Evolutionary conservation across 2,888 invertebrate species (phyloP), one percentile per base, ranked within the genome.

Genomic region (Ophion ventricosus): DNA sequence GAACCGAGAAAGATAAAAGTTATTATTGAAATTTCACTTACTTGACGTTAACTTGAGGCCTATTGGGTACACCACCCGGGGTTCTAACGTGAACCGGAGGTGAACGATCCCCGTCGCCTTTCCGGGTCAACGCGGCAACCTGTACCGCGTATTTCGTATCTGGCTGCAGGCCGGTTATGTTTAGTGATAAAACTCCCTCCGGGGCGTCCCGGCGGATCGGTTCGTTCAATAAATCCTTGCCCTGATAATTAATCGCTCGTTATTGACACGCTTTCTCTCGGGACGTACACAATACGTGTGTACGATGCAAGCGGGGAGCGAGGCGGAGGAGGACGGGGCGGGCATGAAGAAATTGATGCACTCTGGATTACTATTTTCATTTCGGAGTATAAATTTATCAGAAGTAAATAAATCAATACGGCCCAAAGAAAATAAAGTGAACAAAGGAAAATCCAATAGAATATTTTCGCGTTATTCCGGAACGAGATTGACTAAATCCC

Each of bases 81-180:
- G 99, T 99, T 93, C 96, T 97, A 1, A 98, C 96, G 84, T 96
- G 96, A 80, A 97, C 97, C 29, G 98, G 97, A 84, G 96, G 94
- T 92, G 98, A 98, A 87, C 98, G 95, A 93, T 98, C 97, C 25
- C 99, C 99, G 93, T 99, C 99, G 63, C 99, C 99, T 93, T 98
- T 98, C 86, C 98, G 95, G 3, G 99, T 99, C 84, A 99, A 95
- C 0, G 99, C 99, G 0, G 98, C 98, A 82, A 99, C 98, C 94
- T 98, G 98, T 82, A 99, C 96, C 77, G 96, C 96, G 94, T 99
- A 99, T 89, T 96, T 96, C 0, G 99, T 98, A 92, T 99, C 99
- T 3, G 99, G 99, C 93, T 99, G 98, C 64, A 99, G 95, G 17
- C 97, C 97, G 17, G 97, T 96, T 74, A 99, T 96, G 92, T 98